Conservation (phyloP, 1,140 invertebrate species). For the Coenobita brevimanus region DNA sequence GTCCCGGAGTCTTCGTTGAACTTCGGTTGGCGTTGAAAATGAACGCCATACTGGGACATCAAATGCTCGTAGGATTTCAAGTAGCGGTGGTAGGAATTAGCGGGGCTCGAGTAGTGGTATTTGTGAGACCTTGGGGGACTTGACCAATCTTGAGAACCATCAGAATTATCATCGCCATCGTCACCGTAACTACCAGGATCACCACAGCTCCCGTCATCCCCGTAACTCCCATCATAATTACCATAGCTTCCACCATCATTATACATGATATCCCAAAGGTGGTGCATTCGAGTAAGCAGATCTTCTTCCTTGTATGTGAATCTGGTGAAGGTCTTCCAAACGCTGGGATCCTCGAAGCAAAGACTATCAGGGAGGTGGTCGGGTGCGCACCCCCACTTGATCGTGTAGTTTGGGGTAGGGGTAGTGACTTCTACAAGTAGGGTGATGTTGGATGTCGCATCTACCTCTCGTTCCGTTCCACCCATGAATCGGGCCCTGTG, state of each 20-base stretch:
- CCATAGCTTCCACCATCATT: neutral
- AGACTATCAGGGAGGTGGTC: neutral
- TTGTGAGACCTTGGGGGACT: no score
- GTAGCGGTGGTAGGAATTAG: no score
- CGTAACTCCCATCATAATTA: no score
- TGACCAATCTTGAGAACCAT: no score
- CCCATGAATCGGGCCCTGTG: conserved; percentile 29
- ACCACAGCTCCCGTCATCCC: no score
- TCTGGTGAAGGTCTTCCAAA: conserved; percentile 22
- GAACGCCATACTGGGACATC: no score
- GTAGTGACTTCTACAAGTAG: conserved; percentile 37
- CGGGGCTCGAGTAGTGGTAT: no score
- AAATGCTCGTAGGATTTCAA: no score
- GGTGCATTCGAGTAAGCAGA: conserved; percentile 6
- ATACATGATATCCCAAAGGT: conserved; percentile 26
- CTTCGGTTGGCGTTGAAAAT: no score
- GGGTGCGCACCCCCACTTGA: conserved; percentile 11
- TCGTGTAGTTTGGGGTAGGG: conserved; percentile 30
- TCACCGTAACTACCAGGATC: no score
- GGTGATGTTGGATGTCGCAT: conserved; percentile 30
- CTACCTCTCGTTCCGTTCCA: conserved; percentile 40
- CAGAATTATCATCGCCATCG: no score
- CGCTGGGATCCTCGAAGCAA: conserved; percentile 21
- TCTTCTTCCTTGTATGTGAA: neutral
- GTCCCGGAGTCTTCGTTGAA: no score